Percentiles rank a stretch among this genome's conserved stretches.
phyloP scores from a whole-genome alignment of 2,888 invertebrate species.

The Ophion slaviceki region DNA sequence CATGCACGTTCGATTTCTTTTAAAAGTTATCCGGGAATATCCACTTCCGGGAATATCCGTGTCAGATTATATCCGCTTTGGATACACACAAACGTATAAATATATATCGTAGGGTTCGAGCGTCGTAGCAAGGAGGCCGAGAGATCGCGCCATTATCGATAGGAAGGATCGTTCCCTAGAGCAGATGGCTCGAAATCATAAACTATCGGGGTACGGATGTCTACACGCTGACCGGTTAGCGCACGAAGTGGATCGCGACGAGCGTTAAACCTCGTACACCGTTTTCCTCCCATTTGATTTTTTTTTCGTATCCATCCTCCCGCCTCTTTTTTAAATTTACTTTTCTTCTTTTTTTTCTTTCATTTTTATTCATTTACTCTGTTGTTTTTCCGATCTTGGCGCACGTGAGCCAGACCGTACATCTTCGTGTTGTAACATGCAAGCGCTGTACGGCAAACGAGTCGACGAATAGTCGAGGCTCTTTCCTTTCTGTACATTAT shows the following conservation, averaged over 20 bases:
- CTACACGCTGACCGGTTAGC: not conserved
- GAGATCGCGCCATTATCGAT: conserved; percentile 62
- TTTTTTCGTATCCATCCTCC: not conserved
- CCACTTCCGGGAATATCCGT: conserved; percentile 33
- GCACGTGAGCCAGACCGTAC: conserved; percentile 72
- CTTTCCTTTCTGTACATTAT: conserved; percentile 33
- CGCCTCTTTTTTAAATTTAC: not conserved
- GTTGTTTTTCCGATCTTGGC: conserved; percentile 48
- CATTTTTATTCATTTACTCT: conserved; percentile 23
- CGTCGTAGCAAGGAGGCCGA: not conserved
- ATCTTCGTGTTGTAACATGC: conserved; percentile 71
- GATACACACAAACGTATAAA: not conserved
- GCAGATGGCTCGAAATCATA: conserved; percentile 69
- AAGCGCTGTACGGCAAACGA: conserved; percentile 50
- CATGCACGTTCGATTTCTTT: not conserved
- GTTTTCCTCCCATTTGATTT: not conserved
- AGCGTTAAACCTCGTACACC: conserved; percentile 8
- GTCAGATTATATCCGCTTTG: conserved; percentile 42
- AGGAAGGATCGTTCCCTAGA: conserved; percentile 67
- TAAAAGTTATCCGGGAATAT: not conserved
- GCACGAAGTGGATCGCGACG: conserved; percentile 48
- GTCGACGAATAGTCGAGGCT: conserved; percentile 53
- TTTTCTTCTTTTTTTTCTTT: conserved; percentile 10
- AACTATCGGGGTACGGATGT: conserved; percentile 51
- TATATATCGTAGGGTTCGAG: not conserved